phyloP scores from a whole-genome alignment of 2,888 invertebrate genomes.

The Cotesia congregata region DNA sequence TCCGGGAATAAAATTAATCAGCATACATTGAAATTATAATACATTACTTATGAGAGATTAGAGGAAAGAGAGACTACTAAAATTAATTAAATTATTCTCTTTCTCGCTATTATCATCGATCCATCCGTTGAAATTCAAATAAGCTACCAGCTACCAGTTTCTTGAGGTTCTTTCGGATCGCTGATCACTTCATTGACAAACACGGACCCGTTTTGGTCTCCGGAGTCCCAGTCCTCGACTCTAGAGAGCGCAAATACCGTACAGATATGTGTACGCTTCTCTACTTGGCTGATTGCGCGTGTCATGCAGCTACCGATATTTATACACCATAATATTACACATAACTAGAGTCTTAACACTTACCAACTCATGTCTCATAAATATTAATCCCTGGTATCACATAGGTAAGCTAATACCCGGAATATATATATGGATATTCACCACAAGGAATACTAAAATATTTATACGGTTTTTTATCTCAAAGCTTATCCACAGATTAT shows the following conservation, averaged over 20 bases:
- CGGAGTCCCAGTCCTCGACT: not conserved
- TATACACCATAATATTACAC: too few species aligned
- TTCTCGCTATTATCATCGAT: too few species aligned
- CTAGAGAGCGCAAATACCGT: not conserved
- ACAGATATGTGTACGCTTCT: too few species aligned
- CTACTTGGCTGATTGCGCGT: constrained; percentile 14
- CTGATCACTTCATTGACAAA: not conserved
- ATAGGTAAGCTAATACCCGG: constrained; percentile 15
- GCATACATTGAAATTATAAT: not conserved
- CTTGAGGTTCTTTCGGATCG: not conserved
- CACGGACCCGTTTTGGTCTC: too few species aligned
- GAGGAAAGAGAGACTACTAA: constrained; percentile 1
- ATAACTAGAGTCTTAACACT: too few species aligned
- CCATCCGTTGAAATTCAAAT: too few species aligned
- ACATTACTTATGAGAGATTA: not conserved
- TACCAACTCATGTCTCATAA: constrained; percentile 20
- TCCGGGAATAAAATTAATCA: not conserved
- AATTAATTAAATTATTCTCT: too few species aligned
- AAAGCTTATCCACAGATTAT: constrained; percentile 18
- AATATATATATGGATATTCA: not conserved
- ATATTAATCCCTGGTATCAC: constrained; percentile 30
- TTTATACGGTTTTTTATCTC: constrained; percentile 33
- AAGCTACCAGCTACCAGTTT: too few species aligned
- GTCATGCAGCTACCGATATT: not conserved
- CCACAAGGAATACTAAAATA: constrained; percentile 35